Conservation (phyloP, 2,113 vertebrate species). For the Scopus umbretta region DNA sequence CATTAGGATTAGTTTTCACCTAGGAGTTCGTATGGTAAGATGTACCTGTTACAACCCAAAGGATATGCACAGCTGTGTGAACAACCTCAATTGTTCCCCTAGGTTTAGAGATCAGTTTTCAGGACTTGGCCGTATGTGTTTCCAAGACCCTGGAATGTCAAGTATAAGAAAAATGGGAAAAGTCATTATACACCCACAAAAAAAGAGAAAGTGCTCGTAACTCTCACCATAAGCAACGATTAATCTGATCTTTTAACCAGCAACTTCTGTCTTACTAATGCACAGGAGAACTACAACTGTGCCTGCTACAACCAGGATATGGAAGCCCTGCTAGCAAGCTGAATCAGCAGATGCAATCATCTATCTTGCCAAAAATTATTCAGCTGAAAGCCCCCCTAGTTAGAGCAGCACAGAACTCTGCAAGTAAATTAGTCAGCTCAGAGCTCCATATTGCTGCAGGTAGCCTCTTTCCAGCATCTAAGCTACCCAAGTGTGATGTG, state of each 20-base stretch:
- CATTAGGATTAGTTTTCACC: background rate
- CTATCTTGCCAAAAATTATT: background rate
- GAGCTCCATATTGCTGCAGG: background rate
- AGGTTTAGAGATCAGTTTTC: background rate
- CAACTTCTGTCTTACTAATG: background rate
- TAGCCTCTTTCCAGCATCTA: background rate
- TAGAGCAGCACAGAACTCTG: background rate
- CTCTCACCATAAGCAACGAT: background rate
- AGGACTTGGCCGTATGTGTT: background rate
- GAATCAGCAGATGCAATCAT: background rate
- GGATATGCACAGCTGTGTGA: background rate
- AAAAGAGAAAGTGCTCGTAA: background rate
- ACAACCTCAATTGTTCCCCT: background rate
- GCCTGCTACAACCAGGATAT: background rate
- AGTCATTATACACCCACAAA: background rate
- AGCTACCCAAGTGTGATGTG: background rate
- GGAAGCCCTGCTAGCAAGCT: background rate
- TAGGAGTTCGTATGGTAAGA: background rate
- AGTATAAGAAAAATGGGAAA: background rate
- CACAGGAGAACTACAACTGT: background rate
- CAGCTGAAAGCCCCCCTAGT: background rate
- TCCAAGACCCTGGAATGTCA: background rate
- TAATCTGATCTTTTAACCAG: background rate
- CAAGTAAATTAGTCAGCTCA: background rate
- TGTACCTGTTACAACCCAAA: background rate